Evolutionary conservation across 2,888 invertebrate genomes (phyloP), one percentile per base, ranked within the genome.

Genomic region (Dugesia japonica): DNA sequence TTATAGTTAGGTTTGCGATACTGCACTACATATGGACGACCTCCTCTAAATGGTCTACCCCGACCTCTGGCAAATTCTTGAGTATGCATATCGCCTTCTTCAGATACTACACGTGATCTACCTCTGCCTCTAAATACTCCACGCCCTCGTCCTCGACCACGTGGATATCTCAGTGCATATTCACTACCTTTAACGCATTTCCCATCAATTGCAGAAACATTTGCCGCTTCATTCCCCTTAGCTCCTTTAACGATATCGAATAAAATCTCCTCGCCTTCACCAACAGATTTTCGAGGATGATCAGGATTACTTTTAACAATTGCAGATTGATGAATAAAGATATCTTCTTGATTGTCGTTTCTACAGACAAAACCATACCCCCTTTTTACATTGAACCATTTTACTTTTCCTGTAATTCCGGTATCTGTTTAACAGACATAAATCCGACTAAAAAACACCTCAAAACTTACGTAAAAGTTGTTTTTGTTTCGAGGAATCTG

Each of bases 271-370:
- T 95, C 95, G 80, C 94, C 94, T 87, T 95, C 95, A 83, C 94
- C 94, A 82, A 98, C 94, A 86, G 94, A 94, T 85, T 95, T 90
- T 85, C 95, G 92, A 85, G 92, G 92, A 87, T 98, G 97, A 85
- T 91, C 91, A 81, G 95, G 94, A 87, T 98, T 97, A 88, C 97
- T 97, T 87, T 93, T 94, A 81, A 90, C 89, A 84, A 97, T 95
- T 84, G 97, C 97, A 82, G 93, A 90, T 88, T 95, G 95, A 88
- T 97, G 97, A 83, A 98, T 95, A 88, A 98, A 97, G 81, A 97
- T 94, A 88, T 98, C 97, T 87, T 94, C 94, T 88, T 94, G 94
- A 84, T 93, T 95, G 88, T 97, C 95, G 87, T 92, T 92, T 85
- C 92, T 90, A 87, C 94, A 94, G 86, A 97, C 97, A 87, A 97